phyloP scores from a whole-genome alignment of 2,888 invertebrate species.

The Drosophila nigricruria region DNA sequence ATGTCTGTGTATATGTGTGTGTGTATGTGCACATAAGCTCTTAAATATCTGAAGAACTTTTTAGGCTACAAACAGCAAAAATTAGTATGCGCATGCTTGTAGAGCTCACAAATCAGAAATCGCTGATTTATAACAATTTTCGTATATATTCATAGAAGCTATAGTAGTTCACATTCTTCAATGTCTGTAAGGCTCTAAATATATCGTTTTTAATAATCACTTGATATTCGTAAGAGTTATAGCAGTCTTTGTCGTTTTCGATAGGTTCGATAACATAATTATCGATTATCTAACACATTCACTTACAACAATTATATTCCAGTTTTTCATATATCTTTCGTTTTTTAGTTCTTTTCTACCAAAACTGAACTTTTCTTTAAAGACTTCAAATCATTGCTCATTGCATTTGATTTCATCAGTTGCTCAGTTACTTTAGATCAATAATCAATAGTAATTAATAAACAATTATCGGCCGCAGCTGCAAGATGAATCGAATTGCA shows the following conservation, averaged over 20 bases:
- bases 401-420: not conserved
- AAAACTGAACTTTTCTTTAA: too few species aligned
- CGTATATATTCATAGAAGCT: not conserved
- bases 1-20: too few species aligned
- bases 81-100: not conserved
- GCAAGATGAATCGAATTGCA: conserved; percentile 1
- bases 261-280: not conserved
- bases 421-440: not conserved
- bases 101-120: not conserved
- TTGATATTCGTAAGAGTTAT: too few species aligned
- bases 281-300: not conserved
- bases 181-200: not conserved
- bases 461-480: not conserved
- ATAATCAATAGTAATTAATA: conserved; percentile 1
- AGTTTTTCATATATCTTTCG: not conserved
- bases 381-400: not conserved
- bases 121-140: not conserved
- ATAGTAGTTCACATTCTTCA: not conserved
- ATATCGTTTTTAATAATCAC: not conserved
- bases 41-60: not conserved
- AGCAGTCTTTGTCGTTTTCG: not conserved
- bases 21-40: too few species aligned
- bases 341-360: not conserved
- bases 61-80: not conserved
- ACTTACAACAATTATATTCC: not conserved